These are phyloP conservation scores for Theonella swinhoei DNA, from an alignment of 37 sponge, comb jelly and placozoan genomes.

Conservation along the genomic window DNA sequence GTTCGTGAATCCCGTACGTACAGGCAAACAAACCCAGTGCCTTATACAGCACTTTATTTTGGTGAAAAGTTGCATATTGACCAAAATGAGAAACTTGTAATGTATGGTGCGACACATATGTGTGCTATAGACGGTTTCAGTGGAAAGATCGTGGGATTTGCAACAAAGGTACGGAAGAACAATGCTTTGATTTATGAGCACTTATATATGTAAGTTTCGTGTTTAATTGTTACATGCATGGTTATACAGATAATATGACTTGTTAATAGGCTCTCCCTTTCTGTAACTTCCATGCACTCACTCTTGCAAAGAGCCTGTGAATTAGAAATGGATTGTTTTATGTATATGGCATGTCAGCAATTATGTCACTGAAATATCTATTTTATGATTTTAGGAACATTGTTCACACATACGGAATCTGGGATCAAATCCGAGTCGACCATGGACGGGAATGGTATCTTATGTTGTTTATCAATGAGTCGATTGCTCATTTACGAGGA, in stretches of 20 bases:
- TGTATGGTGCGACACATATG: no score
- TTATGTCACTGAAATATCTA: no score
- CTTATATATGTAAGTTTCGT: constrained; percentile 24
- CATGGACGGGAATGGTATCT: constrained; percentile 67
- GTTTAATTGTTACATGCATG: background rate
- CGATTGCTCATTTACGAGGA: constrained; percentile 30
- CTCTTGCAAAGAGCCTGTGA: no score
- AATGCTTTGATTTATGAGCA: constrained; percentile 50
- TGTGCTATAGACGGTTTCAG: no score
- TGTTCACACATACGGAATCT: constrained; percentile 58
- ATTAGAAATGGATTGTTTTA: no score
- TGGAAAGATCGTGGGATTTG: constrained; percentile 59
- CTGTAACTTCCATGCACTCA: no score
- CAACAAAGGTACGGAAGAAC: constrained; percentile 64
- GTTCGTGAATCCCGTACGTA: background rate
- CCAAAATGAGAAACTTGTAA: no score
- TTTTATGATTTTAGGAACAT: constrained; percentile 32
- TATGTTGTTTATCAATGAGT: constrained; percentile 59
- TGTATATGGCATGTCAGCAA: no score
- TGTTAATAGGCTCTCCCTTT: no score
- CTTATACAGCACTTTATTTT: constrained; percentile 63
- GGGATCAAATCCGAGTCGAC: constrained; percentile 74
- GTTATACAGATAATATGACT: background rate
- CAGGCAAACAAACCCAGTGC: constrained; percentile 44
- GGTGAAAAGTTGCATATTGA: constrained; percentile 76